These are phyloP conservation scores for Imbricaverruca yamaguchii DNA, from an alignment of 2,888 invertebrate species.

Conservation along the genomic window DNA sequence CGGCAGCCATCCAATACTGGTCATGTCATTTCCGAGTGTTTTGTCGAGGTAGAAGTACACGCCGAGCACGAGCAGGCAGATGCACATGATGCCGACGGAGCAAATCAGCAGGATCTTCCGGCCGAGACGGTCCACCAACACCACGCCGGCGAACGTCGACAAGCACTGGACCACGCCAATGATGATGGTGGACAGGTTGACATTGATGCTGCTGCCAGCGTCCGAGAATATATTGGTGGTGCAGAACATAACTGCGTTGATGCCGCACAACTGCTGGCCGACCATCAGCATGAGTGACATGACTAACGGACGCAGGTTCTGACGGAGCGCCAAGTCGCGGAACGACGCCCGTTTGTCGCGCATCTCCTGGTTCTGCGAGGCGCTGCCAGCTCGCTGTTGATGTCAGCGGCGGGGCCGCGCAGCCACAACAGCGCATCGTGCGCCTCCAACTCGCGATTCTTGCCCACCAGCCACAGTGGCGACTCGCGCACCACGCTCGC, in stretches of 20 bases:
- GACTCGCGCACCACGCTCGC: slow-evolving; percentile 73
- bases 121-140: slow-evolving; percentile 78
- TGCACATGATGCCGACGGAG: slow-evolving; percentile 54
- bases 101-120: slow-evolving; percentile 78
- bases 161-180: slow-evolving; percentile 84
- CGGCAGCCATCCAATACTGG: slow-evolving; percentile 59
- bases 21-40: neutral
- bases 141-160: slow-evolving; percentile 75
- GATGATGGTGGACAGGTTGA: slow-evolving; percentile 69
- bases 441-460: slow-evolving; percentile 53
- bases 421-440: slow-evolving; percentile 56
- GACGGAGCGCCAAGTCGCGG: slow-evolving; percentile 56
- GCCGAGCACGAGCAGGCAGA: slow-evolving; percentile 57
- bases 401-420: slow-evolving; percentile 47
- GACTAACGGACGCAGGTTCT: slow-evolving; percentile 65
- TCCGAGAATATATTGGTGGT: slow-evolving; percentile 71
- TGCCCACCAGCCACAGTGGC: slow-evolving; percentile 59
- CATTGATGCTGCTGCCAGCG: slow-evolving; percentile 69
- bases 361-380: slow-evolving; percentile 25
- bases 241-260: slow-evolving; percentile 92
- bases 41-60: slow-evolving; percentile 57
- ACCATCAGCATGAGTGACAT: slow-evolving; percentile 84
- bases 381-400: slow-evolving; percentile 30
- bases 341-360: slow-evolving; percentile 27
- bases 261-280: slow-evolving; percentile 90